These are phyloP conservation scores for Erpornis zantholeuca DNA, from an alignment of 2,113 vertebrate species.

Conservation along the genomic window DNA sequence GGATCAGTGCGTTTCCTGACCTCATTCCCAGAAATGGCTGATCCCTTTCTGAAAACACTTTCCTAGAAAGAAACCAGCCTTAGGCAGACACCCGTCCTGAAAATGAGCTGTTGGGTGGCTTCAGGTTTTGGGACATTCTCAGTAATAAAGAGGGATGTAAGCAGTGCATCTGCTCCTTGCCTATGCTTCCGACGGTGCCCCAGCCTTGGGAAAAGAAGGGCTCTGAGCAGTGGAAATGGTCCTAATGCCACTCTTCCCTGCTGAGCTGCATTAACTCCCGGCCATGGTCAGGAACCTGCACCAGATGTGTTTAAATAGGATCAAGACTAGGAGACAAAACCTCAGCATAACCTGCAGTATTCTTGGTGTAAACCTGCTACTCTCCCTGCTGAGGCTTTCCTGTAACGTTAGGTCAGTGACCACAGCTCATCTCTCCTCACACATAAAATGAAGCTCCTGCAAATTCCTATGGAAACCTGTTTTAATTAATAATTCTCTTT, in stretches of 20 bases:
- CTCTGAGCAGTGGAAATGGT: background rate
- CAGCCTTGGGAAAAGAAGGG: background rate
- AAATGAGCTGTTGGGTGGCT: background rate
- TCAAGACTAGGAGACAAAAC: background rate
- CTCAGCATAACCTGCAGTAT: background rate
- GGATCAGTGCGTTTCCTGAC: background rate
- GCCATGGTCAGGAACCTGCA: background rate
- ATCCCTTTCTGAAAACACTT: background rate
- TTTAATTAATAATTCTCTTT: background rate
- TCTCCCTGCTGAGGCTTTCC: background rate
- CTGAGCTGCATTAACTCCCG: background rate
- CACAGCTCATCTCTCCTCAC: background rate
- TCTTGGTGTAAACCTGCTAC: background rate
- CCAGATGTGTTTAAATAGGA: background rate
- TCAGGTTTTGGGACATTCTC: background rate
- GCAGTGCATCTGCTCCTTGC: background rate
- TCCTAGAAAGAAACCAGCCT: background rate
- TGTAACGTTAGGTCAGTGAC: accelerated
- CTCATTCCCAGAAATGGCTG: background rate
- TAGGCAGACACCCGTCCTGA: background rate
- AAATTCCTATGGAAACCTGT: background rate
- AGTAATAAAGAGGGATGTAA: background rate
- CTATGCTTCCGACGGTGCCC: accelerated
- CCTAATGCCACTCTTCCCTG: background rate
- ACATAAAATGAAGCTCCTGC: background rate